Percentiles rank a stretch among this genome's conserved stretches.
Conservation (phyloP, 2,888 invertebrate species). For the Macropis europaea region DNA sequence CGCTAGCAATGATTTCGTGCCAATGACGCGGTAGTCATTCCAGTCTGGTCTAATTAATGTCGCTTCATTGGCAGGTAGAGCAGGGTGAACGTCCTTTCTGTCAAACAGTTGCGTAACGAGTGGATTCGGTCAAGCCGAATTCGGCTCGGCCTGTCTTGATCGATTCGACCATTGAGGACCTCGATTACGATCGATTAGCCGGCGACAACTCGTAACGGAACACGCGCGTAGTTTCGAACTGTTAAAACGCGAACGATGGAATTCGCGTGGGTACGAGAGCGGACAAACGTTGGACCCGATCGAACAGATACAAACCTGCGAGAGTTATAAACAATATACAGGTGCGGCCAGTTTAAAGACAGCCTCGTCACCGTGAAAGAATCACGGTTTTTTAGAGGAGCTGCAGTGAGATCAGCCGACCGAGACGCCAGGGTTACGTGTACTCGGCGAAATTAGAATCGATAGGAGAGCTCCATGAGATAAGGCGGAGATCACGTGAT, state of each 20-base stretch:
- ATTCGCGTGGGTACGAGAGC: slow-evolving; percentile 62
- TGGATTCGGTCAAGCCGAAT: neutral
- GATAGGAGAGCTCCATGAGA: too few species aligned
- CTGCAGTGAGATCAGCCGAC: slow-evolving; percentile 31
- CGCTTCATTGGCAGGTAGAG: neutral
- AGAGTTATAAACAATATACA: slow-evolving; percentile 67
- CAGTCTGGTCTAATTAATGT: slow-evolving; percentile 24
- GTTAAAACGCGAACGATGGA: slow-evolving; percentile 33
- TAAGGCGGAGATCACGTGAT: too few species aligned
- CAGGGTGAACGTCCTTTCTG: slow-evolving; percentile 30
- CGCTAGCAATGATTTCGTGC: neutral
- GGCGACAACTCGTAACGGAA: neutral
- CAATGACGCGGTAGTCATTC: neutral
- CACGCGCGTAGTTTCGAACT: neutral
- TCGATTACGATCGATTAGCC: slow-evolving; percentile 6
- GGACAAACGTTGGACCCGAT: slow-evolving; percentile 47
- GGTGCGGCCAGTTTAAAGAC: slow-evolving; percentile 66
- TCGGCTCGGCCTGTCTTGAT: neutral
- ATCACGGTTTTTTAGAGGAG: slow-evolving; percentile 43
- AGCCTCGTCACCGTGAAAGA: slow-evolving; percentile 61
- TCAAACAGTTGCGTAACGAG: neutral
- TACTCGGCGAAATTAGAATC: slow-evolving; percentile 6
- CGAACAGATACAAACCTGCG: slow-evolving; percentile 22
- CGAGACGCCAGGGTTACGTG: neutral
- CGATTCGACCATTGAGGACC: neutral